These are phyloP conservation scores for Trachops cirrhosus DNA, from an alignment of 2,797 vertebrate species.

Conservation along the genomic window DNA sequence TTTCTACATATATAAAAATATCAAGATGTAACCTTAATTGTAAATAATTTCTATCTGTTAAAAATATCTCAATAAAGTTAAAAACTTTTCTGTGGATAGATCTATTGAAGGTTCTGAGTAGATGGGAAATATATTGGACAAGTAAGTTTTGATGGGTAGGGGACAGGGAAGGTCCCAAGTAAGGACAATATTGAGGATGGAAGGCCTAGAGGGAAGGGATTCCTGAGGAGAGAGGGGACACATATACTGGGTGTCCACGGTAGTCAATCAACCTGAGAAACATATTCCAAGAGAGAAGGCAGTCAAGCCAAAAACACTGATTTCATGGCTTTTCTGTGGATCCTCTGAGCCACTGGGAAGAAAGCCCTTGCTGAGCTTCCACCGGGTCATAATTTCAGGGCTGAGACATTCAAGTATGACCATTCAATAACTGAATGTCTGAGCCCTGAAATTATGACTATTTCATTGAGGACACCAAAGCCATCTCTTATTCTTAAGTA, in stretches of 20 bases:
- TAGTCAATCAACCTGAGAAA: not conserved
- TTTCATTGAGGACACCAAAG: not conserved
- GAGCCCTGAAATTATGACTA: too few relatives aligned
- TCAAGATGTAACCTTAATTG: not conserved
- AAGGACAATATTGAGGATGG: not conserved
- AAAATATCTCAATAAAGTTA: not conserved
- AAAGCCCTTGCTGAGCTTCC: not conserved
- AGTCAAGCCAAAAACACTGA: too few relatives aligned
- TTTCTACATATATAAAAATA: not conserved
- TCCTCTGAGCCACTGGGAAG: not conserved
- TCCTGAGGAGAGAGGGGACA: not conserved
- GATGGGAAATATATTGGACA: not conserved
- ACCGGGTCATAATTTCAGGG: not conserved
- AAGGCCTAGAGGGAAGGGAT: not conserved
- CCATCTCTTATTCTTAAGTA: not conserved
- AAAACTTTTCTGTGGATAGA: not conserved
- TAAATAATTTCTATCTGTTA: not conserved
- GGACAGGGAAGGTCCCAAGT: not conserved
- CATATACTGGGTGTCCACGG: not conserved
- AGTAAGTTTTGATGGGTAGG: not conserved
- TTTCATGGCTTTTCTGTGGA: not conserved
- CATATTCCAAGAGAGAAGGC: not conserved
- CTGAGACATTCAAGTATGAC: not conserved
- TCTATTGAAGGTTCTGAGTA: not conserved
- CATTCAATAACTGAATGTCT: too few relatives aligned